A percentile compares a stretch with the other conserved stretches of the same genome.
These are phyloP conservation scores for Drosophila pandora DNA, from an alignment of 1,140 invertebrate species.

Conservation along the genomic window DNA sequence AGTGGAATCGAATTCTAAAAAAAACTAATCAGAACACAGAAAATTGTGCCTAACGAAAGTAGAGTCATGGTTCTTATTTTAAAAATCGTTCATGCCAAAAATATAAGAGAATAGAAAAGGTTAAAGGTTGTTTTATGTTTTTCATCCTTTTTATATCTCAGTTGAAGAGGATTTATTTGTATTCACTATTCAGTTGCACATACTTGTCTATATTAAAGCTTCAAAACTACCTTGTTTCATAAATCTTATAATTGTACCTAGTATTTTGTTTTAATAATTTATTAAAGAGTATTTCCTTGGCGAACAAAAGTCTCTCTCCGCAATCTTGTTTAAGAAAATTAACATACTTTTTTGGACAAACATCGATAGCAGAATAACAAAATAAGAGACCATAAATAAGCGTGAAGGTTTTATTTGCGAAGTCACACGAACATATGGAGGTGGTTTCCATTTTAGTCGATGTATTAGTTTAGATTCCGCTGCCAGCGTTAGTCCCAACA, in stretches of 20 bases:
- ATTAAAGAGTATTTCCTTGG: neutral
- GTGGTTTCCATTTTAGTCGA: constrained; percentile 27
- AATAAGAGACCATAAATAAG: constrained; percentile 24
- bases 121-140: neutral
- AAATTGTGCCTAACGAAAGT: neutral
- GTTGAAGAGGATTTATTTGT: too few species aligned
- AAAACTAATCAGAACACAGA: neutral
- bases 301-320: neutral
- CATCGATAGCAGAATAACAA: constrained; percentile 24
- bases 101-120: neutral
- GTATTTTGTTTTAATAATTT: neutral
- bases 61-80: neutral
- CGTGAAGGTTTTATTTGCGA: constrained; percentile 28
- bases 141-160: too few species aligned
- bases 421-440: constrained; percentile 15
- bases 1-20: neutral
- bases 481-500: constrained; percentile 18
- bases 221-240: too few species aligned
- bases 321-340: neutral
- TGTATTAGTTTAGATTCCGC: constrained; percentile 28
- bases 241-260: too few species aligned
- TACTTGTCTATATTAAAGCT: too few species aligned
- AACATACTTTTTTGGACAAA: constrained; percentile 14
- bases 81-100: neutral
- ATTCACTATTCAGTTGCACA: too few species aligned